Evolutionary conservation across 2,113 vertebrate genomes (phyloP).

Genomic region (Danionella cerebrum): DNA sequence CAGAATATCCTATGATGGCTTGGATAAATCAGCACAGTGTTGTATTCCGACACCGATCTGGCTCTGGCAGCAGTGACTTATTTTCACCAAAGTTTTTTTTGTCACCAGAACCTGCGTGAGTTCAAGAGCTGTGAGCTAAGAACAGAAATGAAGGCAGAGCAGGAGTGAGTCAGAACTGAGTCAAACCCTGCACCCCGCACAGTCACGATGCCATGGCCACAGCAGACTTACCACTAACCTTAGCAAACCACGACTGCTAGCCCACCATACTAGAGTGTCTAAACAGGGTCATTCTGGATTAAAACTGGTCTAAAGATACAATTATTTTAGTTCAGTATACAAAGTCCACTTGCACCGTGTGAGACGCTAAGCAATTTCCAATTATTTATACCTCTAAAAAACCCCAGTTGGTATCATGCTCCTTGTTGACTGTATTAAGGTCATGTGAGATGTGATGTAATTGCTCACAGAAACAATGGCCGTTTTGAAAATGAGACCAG

Average conservation of each 20-base stretch:
- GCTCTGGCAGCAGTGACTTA: neutral
- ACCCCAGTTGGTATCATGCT: too few species aligned
- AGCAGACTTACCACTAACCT: constrained; percentile 10
- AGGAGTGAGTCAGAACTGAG: constrained; percentile 29
- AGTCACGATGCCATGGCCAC: constrained; percentile 13
- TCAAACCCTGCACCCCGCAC: constrained; percentile 7
- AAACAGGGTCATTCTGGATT: too few species aligned
- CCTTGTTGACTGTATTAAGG: too few species aligned
- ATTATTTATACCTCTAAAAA: too few species aligned
- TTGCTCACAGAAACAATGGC: too few species aligned
- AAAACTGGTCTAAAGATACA: too few species aligned
- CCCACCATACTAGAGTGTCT: neutral
- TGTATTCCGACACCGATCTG: neutral
- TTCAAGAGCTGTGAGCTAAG: neutral
- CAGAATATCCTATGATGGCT: neutral
- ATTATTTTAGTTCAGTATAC: too few species aligned
- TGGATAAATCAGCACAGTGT: neutral
- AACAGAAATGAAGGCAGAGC: constrained; percentile 7
- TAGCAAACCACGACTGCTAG: neutral
- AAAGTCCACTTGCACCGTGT: too few species aligned
- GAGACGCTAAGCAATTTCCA: too few species aligned
- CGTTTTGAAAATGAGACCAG: too few species aligned
- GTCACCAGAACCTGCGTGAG: neutral
- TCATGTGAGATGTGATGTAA: too few species aligned
- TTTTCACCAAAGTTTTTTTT: neutral